Evolutionary conservation across 2,113 vertebrate species (phyloP).

Genomic region (Myotis davidii): DNA sequence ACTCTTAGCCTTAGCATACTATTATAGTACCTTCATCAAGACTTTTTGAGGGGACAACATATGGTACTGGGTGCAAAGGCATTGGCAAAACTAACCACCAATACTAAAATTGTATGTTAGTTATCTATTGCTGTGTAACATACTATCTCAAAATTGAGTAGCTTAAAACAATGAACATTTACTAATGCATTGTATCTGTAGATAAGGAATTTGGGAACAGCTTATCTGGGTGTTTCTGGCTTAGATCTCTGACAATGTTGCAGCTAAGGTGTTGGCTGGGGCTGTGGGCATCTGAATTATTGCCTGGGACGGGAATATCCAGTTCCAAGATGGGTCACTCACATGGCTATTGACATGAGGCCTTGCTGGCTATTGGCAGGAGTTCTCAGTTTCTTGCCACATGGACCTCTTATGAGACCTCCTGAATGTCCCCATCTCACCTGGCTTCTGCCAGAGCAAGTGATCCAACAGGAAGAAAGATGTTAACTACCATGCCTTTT

Average conservation of each 20-base stretch:
- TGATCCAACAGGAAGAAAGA: not conserved
- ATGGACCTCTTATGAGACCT: not conserved
- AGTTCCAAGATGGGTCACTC: not conserved
- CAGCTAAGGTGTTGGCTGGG: not conserved
- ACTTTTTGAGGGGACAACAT: slow-evolving; percentile 1
- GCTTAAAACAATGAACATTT: slow-evolving; percentile 4
- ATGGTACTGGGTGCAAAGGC: not conserved
- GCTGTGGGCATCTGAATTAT: not conserved
- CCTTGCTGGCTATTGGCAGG: not conserved
- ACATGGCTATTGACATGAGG: not conserved
- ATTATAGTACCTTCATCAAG: not conserved
- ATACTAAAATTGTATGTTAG: not conserved
- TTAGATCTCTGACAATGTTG: not conserved
- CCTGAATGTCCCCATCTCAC: not conserved
- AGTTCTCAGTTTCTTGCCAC: not conserved
- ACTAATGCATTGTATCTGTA: not conserved
- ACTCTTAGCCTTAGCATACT: not conserved
- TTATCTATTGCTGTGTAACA: not conserved
- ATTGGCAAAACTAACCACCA: not conserved
- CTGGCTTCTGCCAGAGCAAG: not conserved
- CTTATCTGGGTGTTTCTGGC: not conserved
- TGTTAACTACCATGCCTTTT: not conserved
- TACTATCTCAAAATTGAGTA: not conserved
- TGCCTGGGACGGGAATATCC: not conserved
- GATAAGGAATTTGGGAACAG: not conserved